These are phyloP conservation scores for Riptortus pedestris DNA, from an alignment of 1,140 invertebrate genomes.

Conservation along the genomic window DNA sequence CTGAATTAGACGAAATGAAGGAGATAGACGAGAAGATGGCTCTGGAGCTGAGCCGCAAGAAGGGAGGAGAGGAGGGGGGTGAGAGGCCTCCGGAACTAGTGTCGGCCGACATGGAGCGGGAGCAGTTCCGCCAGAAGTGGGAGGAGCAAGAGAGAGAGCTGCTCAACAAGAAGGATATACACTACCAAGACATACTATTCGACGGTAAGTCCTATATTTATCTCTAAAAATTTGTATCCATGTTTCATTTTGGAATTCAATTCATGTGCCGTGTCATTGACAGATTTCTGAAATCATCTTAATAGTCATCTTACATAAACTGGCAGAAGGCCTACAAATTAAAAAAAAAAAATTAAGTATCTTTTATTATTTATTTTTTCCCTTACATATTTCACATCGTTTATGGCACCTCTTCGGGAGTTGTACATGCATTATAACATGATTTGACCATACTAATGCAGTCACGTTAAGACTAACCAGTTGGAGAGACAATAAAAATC, in stretches of 20 bases:
- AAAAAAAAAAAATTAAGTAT: no score
- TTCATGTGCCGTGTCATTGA: no score
- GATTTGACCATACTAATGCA: no score
- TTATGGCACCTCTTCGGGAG: no score
- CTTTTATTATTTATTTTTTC: no score
- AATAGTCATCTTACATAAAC: no score
- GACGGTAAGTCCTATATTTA: slow-evolving; percentile 48
- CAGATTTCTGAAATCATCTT: no score
- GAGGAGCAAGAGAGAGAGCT: slow-evolving; percentile 51
- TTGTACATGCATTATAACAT: no score
- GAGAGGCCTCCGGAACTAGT: slow-evolving; percentile 35
- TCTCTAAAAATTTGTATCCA: neutral
- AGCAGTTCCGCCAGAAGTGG: slow-evolving; percentile 50
- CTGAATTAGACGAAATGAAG: slow-evolving; percentile 61
- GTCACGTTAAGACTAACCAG: no score
- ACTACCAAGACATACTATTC: slow-evolving; percentile 81
- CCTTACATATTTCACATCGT: no score
- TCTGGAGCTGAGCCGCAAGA: slow-evolving; percentile 21
- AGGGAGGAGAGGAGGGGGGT: slow-evolving; percentile 18
- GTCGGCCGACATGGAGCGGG: slow-evolving; percentile 44
- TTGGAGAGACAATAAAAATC: no score
- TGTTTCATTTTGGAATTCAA: neutral
- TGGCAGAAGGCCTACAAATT: no score
- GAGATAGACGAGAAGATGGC: slow-evolving; percentile 50
- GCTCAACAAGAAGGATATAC: slow-evolving; percentile 53